Conservation (phyloP, 1,140 invertebrate genomes). For the Cataglyphis hispanica region DNA sequence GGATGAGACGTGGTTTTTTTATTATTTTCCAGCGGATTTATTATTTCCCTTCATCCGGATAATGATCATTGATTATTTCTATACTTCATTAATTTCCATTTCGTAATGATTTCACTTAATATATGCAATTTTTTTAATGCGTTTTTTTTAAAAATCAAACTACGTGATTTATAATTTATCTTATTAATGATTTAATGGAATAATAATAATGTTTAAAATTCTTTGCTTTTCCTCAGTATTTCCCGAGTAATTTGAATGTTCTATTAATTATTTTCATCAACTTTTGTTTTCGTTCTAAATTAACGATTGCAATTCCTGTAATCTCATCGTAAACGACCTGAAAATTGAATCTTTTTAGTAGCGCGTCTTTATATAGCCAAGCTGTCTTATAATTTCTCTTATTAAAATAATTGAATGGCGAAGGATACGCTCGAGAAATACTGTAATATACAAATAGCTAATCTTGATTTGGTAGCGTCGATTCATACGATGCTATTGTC, state of each 20-base stretch:
- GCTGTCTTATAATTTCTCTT: background rate
- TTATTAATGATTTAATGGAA: background rate
- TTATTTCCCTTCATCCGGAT: background rate
- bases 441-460: too few relatives aligned
- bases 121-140: background rate
- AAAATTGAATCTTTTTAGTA: background rate
- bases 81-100: constrained; percentile 1
- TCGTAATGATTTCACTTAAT: constrained; percentile 12
- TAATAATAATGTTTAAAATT: background rate
- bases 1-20: background rate
- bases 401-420: background rate
- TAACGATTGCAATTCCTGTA: background rate
- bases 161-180: background rate
- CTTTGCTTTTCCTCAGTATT: background rate
- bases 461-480: constrained; percentile 17
- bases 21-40: background rate
- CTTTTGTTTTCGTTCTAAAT: background rate
- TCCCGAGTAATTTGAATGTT: background rate
- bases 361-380: background rate
- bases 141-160: background rate
- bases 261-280: background rate
- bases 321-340: background rate
- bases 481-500: constrained; percentile 32
- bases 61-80: background rate
- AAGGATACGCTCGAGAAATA: background rate